phyloP scores from a whole-genome alignment of 2,888 invertebrate species.

The Escarpia spicata region DNA sequence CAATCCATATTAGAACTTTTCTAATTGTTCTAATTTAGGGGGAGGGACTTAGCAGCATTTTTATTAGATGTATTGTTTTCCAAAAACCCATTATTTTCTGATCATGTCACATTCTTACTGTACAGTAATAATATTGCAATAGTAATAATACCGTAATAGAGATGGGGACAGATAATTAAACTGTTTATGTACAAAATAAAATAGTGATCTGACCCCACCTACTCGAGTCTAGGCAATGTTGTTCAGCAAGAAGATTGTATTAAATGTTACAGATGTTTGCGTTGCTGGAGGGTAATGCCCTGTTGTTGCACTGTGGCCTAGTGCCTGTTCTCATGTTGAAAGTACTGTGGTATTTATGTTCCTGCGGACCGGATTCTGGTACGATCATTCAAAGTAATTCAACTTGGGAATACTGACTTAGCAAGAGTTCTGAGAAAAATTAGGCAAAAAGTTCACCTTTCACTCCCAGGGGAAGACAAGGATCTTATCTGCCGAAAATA shows the following conservation, averaged over 20 bases:
- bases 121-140: too few species aligned
- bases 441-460: background rate
- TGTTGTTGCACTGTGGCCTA: background rate
- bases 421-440: background rate
- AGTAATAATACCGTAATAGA: too few species aligned
- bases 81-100: too few species aligned
- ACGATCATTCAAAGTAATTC: background rate
- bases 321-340: background rate
- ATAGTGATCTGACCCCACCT: background rate
- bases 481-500: too few species aligned
- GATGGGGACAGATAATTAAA: too few species aligned
- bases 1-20: too few species aligned
- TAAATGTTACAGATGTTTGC: slow-evolving; percentile 3
- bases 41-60: too few species aligned
- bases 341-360: background rate
- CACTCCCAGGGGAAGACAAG: too few species aligned
- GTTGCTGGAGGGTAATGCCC: background rate
- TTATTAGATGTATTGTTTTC: too few species aligned
- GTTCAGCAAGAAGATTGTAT: background rate
- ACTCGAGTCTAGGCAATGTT: background rate
- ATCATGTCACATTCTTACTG: too few species aligned
- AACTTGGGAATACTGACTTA: background rate
- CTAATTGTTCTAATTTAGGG: too few species aligned
- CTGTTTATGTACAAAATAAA: too few species aligned
- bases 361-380: background rate